Percentiles rank a stretch among this genome's conserved stretches.
Evolutionary conservation across 1,140 invertebrate species (phyloP).

Genomic region (Drosophila takahashii): DNA sequence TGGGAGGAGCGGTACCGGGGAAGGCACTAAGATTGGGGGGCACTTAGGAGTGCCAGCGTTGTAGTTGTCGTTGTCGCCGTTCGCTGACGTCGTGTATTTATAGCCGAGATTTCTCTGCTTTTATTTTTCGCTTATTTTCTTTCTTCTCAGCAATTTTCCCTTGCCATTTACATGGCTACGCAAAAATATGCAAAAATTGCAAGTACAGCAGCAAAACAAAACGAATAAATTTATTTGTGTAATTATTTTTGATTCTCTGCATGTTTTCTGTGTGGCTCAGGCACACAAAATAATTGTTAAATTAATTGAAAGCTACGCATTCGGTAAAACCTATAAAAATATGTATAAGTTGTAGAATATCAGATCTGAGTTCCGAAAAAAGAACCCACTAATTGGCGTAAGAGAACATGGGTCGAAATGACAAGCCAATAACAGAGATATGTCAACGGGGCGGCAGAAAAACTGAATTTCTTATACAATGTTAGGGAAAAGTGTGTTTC

Average conservation of each 20-base stretch:
- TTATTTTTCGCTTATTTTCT: slow-evolving; percentile 53
- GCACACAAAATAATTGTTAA: slow-evolving; percentile 65
- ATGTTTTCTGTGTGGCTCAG: slow-evolving; percentile 6
- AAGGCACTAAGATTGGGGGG: slow-evolving; percentile 30
- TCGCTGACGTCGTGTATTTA: slow-evolving; percentile 69
- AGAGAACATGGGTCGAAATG: slow-evolving; percentile 18
- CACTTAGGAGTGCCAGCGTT: slow-evolving; percentile 66
- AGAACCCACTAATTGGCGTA: slow-evolving; percentile 51
- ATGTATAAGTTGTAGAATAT: slow-evolving; percentile 16
- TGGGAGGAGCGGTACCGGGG: background rate
- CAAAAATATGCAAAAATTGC: slow-evolving; percentile 69
- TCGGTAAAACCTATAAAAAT: slow-evolving; percentile 22
- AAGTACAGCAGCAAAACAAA: slow-evolving; percentile 19
- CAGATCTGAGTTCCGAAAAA: slow-evolving; percentile 20
- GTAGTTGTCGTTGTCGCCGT: slow-evolving; percentile 48
- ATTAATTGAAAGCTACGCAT: slow-evolving; percentile 51
- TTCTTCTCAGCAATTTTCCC: slow-evolving; percentile 30
- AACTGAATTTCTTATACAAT: background rate
- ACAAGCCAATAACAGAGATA: slow-evolving; percentile 25
- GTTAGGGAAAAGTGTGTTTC: no score
- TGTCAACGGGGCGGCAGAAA: slow-evolving; percentile 13
- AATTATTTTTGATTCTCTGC: slow-evolving; percentile 69
- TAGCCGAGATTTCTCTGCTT: slow-evolving; percentile 57
- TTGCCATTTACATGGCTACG: slow-evolving; percentile 65
- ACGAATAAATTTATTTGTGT: slow-evolving; percentile 51